A percentile compares a stretch with the other conserved stretches of the same genome.
Evolutionary conservation across 1,140 invertebrate species (phyloP).

Genomic region (Dendrolimus punctatus): DNA sequence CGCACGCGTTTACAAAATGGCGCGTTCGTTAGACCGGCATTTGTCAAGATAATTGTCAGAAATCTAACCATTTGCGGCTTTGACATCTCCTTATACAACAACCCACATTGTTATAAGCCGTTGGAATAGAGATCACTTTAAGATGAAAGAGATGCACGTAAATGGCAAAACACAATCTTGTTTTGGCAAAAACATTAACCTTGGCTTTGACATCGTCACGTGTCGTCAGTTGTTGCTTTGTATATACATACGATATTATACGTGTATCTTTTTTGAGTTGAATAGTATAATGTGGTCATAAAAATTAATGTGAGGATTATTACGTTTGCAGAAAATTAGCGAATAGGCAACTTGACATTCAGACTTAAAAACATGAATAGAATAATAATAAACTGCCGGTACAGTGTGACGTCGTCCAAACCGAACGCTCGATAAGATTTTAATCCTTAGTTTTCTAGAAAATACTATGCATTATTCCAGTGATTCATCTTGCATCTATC

Average conservation of each 20-base stretch:
- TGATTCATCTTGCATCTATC: too few species aligned
- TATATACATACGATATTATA: slow-evolving; percentile 7
- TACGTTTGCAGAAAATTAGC: slow-evolving; percentile 1
- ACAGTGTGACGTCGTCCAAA: too few species aligned
- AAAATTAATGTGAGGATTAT: neutral
- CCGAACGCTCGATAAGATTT: too few species aligned
- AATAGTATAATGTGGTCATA: too few species aligned
- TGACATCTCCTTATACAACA: slow-evolving; percentile 35
- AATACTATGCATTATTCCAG: too few species aligned
- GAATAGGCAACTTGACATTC: neutral
- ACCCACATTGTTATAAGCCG: slow-evolving; percentile 31
- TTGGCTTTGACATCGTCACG: slow-evolving; percentile 49
- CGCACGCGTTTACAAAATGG: slow-evolving; percentile 42
- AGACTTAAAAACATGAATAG: too few species aligned
- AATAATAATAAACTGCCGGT: too few species aligned
- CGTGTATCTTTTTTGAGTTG: too few species aligned
- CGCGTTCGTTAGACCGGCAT: slow-evolving; percentile 55
- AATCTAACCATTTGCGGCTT: slow-evolving; percentile 38
- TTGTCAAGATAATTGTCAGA: slow-evolving; percentile 60
- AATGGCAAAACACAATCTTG: slow-evolving; percentile 5
- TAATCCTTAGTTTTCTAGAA: too few species aligned
- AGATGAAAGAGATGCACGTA: slow-evolving; percentile 7
- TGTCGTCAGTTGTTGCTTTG: slow-evolving; percentile 37
- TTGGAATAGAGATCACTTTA: slow-evolving; percentile 14
- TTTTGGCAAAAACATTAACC: slow-evolving; percentile 11